These are phyloP conservation scores for Alviniconcha marisindica DNA, from an alignment of 1,140 invertebrate species.

Conservation along the genomic window DNA sequence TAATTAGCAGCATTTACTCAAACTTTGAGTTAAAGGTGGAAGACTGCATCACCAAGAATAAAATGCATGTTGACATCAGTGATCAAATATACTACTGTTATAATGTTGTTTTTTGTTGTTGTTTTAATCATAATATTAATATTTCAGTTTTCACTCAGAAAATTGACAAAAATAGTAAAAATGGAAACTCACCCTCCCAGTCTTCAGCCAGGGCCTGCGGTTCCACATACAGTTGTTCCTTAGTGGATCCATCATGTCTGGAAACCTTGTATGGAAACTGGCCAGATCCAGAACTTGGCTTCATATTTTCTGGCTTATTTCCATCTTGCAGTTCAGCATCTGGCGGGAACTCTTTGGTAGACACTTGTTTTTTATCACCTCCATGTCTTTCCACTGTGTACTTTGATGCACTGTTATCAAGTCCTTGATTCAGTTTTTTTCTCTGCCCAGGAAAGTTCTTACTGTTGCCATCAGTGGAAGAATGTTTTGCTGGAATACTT, in stretches of 20 bases:
- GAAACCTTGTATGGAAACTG: conserved; percentile 16
- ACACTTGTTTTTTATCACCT: not conserved
- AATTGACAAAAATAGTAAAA: too few relatives aligned
- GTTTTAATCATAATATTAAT: too few relatives aligned
- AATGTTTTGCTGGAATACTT: not conserved
- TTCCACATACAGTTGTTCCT: not conserved
- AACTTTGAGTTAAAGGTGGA: too few relatives aligned
- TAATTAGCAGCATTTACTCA: too few relatives aligned
- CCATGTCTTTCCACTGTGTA: conserved; percentile 30
- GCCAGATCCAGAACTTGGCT: not conserved
- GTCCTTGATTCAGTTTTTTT: not conserved
- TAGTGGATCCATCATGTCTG: not conserved
- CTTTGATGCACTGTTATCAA: not conserved
- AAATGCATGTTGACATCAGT: too few relatives aligned
- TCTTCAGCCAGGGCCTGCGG: not conserved
- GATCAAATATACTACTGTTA: too few relatives aligned
- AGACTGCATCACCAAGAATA: too few relatives aligned
- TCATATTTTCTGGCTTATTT: not conserved
- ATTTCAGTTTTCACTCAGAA: too few relatives aligned
- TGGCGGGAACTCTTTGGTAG: conserved; percentile 8
- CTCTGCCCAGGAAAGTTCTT: not conserved
- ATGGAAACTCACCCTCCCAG: not conserved
- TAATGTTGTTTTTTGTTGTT: too few relatives aligned
- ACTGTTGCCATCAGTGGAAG: not conserved
- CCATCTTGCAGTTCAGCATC: not conserved